phyloP scores from a whole-genome alignment of 2,888 invertebrate species.

The Deilephila porcellus region DNA sequence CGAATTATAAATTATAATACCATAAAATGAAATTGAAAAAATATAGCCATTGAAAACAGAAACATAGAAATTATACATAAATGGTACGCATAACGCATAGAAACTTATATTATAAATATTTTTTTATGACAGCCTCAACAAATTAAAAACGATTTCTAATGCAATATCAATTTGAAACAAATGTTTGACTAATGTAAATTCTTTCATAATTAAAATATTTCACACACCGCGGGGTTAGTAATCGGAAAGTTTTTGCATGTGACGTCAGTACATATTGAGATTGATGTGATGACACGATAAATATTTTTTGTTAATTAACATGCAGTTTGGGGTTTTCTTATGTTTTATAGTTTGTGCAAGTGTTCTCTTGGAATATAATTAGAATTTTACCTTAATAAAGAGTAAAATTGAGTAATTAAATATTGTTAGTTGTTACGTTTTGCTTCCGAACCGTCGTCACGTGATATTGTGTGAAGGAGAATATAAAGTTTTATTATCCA shows the following conservation, averaged over 20 bases:
- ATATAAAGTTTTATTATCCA: slow-evolving; percentile 27
- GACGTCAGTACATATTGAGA: neutral
- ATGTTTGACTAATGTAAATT: neutral
- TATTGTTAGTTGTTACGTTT: neutral
- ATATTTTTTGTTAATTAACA: no score
- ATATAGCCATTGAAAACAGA: neutral
- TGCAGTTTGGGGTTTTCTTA: no score
- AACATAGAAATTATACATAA: neutral
- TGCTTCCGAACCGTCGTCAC: neutral
- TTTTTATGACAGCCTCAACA: slow-evolving; percentile 1
- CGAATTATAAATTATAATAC: no score
- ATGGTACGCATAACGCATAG: neutral
- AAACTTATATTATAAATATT: neutral
- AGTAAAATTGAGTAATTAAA: neutral
- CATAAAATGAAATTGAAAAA: neutral
- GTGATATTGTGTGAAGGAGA: slow-evolving; percentile 18
- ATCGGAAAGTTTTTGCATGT: slow-evolving; percentile 2
- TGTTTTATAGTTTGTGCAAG: no score
- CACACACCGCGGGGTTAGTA: neutral
- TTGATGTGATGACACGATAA: no score
- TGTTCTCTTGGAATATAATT: no score
- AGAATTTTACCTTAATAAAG: neutral
- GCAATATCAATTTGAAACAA: slow-evolving; percentile 5
- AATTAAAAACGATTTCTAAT: slow-evolving; percentile 4
- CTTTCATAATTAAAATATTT: neutral